Percentiles rank a stretch among this genome's conserved stretches.
phyloP scores from a whole-genome alignment of 2,797 vertebrate genomes.

The Molothrus aeneus region DNA sequence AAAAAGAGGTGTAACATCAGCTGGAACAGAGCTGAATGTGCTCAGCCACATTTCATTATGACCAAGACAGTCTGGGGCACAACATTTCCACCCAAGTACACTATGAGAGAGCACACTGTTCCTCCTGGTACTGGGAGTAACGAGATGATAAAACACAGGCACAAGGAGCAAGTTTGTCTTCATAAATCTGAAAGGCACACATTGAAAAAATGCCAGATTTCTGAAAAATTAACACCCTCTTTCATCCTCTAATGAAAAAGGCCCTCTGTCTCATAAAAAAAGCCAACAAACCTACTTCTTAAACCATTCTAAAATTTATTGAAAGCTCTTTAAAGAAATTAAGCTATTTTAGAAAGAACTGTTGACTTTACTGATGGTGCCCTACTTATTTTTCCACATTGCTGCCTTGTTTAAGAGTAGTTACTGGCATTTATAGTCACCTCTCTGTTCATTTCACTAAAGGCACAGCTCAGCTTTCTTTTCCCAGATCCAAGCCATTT shows the following conservation, averaged over 20 bases:
- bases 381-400: constrained; percentile 22
- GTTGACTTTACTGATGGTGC: constrained; percentile 12
- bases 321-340: constrained; percentile 30
- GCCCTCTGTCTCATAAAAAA: neutral
- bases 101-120: constrained; percentile 14
- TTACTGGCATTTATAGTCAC: constrained; percentile 1
- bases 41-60: constrained; percentile 22
- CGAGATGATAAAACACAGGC: neutral
- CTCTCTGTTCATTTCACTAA: constrained; percentile 11
- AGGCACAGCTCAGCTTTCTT: neutral
- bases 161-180: constrained; percentile 4
- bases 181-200: constrained; percentile 29
- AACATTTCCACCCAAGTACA: neutral
- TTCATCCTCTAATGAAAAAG: constrained; percentile 29
- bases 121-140: neutral
- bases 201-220: constrained; percentile 17
- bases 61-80: neutral
- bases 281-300: neutral
- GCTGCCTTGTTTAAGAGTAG: constrained; percentile 13
- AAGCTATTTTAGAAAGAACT: constrained; percentile 29
- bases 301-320: constrained; percentile 5
- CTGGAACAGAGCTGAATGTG: constrained; percentile 11
- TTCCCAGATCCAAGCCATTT: neutral
- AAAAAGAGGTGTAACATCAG: neutral
- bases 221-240: constrained; percentile 9